These are phyloP conservation scores for Oophaga sylvatica DNA, from an alignment of 2,797 vertebrate genomes.

Conservation along the genomic window DNA sequence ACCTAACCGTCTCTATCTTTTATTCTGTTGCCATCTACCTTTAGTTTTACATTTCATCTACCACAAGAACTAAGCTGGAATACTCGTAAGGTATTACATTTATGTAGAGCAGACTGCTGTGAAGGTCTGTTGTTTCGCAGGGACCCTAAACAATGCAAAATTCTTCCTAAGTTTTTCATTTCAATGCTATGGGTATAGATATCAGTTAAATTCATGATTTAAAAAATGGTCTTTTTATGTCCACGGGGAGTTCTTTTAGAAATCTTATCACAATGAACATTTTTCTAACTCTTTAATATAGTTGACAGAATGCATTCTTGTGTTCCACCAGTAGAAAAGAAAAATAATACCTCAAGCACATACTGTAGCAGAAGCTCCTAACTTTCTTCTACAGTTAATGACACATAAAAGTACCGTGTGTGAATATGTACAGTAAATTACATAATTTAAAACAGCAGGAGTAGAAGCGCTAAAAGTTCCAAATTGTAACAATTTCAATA, in stretches of 20 bases:
- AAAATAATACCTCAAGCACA: constrained; percentile 32
- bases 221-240: constrained; percentile 41
- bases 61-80: not conserved
- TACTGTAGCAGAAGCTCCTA: constrained; percentile 56
- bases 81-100: constrained; percentile 31
- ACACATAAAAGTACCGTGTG: constrained; percentile 65
- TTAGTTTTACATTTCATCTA: not conserved
- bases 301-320: constrained; percentile 54
- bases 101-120: constrained; percentile 17
- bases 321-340: constrained; percentile 31
- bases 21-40: not conserved
- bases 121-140: constrained; percentile 24
- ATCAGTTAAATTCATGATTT: constrained; percentile 46
- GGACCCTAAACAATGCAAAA: constrained; percentile 37
- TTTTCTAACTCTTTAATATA: constrained; percentile 50
- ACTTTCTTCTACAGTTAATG: constrained; percentile 62
- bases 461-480: constrained; percentile 61
- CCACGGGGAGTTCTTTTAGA: constrained; percentile 47
- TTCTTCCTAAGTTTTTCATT: constrained; percentile 26
- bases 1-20: not conserved
- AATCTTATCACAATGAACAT: constrained; percentile 44
- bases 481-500: constrained; percentile 63
- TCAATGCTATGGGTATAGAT: constrained; percentile 39
- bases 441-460: constrained; percentile 66
- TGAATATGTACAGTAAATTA: constrained; percentile 65